Percentiles rank a stretch among this genome's conserved stretches.
Evolutionary conservation across 2,113 vertebrate species (phyloP).

Genomic region (Leptodactylus fuscus): DNA sequence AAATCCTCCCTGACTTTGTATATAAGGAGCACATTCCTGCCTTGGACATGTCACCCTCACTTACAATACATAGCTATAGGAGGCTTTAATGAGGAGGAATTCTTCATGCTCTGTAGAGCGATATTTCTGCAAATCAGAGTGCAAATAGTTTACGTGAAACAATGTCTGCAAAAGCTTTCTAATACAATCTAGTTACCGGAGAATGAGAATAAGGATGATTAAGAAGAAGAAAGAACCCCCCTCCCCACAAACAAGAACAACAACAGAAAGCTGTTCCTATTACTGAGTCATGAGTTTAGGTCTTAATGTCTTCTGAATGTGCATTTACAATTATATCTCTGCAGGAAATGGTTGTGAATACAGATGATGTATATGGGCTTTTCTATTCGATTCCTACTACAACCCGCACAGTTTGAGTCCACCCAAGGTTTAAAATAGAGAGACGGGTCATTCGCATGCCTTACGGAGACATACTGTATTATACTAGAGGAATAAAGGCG

Average conservation of each 20-base stretch:
- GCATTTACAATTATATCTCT: background rate
- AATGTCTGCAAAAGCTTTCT: background rate
- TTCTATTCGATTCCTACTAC: no score
- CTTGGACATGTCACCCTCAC: background rate
- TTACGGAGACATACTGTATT: no score
- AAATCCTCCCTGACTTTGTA: background rate
- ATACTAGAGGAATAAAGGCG: no score
- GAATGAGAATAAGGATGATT: background rate
- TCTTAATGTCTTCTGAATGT: background rate
- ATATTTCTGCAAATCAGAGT: conserved; percentile 8
- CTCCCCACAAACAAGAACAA: background rate
- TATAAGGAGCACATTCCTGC: background rate
- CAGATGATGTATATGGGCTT: background rate
- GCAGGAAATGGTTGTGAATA: conserved; percentile 5
- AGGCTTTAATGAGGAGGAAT: background rate
- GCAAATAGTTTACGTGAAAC: conserved; percentile 8
- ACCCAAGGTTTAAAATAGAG: no score
- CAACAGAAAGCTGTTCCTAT: background rate
- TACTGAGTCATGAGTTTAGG: background rate
- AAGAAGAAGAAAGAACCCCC: background rate
- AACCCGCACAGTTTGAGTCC: no score
- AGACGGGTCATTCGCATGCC: no score
- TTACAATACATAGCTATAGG: background rate
- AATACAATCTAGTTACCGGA: background rate
- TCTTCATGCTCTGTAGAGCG: conserved; percentile 28